Percentiles rank a stretch among this genome's conserved stretches.
phyloP scores from a whole-genome alignment of 1,140 invertebrate genomes.

The Phortica variegata region DNA sequence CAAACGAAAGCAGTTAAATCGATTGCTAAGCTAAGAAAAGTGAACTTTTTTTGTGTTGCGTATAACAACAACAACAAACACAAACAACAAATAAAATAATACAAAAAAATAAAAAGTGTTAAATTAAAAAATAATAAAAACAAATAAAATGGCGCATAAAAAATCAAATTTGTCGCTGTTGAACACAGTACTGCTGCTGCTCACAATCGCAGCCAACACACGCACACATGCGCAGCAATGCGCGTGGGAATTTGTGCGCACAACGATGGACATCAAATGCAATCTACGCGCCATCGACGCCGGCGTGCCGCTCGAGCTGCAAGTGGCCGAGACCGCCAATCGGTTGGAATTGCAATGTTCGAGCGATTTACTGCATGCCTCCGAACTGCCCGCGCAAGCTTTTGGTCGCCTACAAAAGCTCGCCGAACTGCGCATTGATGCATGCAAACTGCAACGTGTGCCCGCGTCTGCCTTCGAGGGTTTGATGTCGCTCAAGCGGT shows the following conservation, averaged over 20 bases:
- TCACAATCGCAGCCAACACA: conserved; percentile 1
- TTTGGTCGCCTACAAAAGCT: conserved; percentile 70
- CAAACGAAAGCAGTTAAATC: neutral
- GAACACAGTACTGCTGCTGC: conserved; percentile 2
- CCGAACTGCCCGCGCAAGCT: conserved; percentile 65
- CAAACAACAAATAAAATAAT: neutral
- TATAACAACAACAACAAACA: conserved; percentile 5
- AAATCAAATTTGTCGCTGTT: conserved; percentile 1
- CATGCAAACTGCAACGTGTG: conserved; percentile 73
- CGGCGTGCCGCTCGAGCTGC: conserved; percentile 58
- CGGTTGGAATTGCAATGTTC: conserved; percentile 69
- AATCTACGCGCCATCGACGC: conserved; percentile 60
- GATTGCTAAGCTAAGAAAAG: neutral
- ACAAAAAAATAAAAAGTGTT: neutral
- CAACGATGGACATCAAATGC: conserved; percentile 60
- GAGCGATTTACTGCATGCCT: conserved; percentile 67
- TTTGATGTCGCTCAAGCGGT: conserved; percentile 67
- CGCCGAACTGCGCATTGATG: conserved; percentile 67
- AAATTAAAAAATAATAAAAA: neutral
- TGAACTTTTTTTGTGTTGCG: neutral
- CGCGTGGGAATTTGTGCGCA: conserved; percentile 52
- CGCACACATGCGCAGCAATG: conserved; percentile 52
- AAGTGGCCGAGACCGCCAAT: conserved; percentile 66
- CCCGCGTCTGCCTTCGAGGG: conserved; percentile 71
- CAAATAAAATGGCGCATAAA: neutral